Base-by-base conservation (phyloP, 2,797 vertebrate genomes). In the Eutrigla gurnardus region DNA sequence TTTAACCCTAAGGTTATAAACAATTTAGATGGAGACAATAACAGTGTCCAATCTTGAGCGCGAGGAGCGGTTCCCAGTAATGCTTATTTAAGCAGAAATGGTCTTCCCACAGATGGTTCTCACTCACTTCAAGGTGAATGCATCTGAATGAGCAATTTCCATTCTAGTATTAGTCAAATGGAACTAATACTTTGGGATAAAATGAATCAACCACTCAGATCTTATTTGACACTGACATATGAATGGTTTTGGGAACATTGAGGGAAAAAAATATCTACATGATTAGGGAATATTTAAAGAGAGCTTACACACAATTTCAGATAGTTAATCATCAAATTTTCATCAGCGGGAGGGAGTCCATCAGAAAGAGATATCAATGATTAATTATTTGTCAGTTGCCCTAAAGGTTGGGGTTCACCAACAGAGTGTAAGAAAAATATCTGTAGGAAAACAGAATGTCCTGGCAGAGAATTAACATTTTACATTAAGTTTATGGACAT, bases 1-100 rank as follows among this genome's bases (percentile, higher is more conserved):
- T 90, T 90, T 92, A 89, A 88, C 88, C 86, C 70, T 36, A 25
- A 72, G 91, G 89, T 91, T 88, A 84, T 83, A 86, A 90, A 88
- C 86, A 90, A 91, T 91, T 89, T 89, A 80, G 67, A 68, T 40
- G 71, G 36, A 10, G 74, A 84, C 82, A 80, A 84, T 78, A 91
- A 91, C 80, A 72, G 70, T 49, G 53, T 81, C 75, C 85, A 72
- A 82, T 88, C 65, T 78, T 70, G 73, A 61, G 66, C 37, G 64
- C 78, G 74, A 65, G 70, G 36, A 81, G 65, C 73, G 25, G 69
- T 67, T 74, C 74, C 25, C 53, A 50, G 65, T 80, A 82, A 85
- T 82, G 81, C 69, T 88, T 81, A 77, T 90, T 89, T 86, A 81
- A 75, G 61, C 68, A 69, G 75, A 87, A 81, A 78, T 73, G 83